Evolutionary conservation across 2,888 invertebrate genomes (phyloP).

Genomic region (Anorthoa munda): DNA sequence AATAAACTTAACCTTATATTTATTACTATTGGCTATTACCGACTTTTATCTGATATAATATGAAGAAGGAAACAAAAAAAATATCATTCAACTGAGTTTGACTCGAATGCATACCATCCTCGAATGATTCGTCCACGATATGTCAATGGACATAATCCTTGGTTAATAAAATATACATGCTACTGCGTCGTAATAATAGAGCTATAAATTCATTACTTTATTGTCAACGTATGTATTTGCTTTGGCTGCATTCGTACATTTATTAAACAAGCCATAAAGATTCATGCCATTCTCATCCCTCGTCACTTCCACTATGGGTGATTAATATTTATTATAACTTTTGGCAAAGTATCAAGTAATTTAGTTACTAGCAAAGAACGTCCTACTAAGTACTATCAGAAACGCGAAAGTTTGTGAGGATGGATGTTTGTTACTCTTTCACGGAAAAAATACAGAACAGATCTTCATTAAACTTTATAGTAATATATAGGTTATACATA

Average conservation of each 20-base stretch:
- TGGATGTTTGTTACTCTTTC: no score
- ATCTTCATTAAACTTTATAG: no score
- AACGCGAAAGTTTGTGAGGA: no score
- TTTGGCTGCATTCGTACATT: conserved; percentile 21
- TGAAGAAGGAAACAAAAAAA: conserved; percentile 13
- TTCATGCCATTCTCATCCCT: not conserved
- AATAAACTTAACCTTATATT: conserved; percentile 51
- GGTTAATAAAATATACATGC: not conserved
- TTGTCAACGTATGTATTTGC: conserved; percentile 1
- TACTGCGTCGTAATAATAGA: conserved; percentile 3
- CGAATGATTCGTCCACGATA: not conserved
- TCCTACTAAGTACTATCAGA: no score
- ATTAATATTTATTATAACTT: no score
- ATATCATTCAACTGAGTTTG: conserved; percentile 5
- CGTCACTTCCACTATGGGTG: not conserved
- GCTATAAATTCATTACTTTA: conserved; percentile 14
- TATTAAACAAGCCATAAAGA: conserved; percentile 11
- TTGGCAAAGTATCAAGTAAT: not conserved
- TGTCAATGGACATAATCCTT: not conserved
- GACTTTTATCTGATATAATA: conserved; percentile 5
- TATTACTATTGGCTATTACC: conserved; percentile 34
- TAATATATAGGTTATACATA: no score
- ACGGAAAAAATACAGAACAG: no score
- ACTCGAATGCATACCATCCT: conserved; percentile 1
- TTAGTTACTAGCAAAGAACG: not conserved